Base-by-base conservation (phyloP, 2,797 vertebrate species). In the Hippopotamyrus pictus region DNA sequence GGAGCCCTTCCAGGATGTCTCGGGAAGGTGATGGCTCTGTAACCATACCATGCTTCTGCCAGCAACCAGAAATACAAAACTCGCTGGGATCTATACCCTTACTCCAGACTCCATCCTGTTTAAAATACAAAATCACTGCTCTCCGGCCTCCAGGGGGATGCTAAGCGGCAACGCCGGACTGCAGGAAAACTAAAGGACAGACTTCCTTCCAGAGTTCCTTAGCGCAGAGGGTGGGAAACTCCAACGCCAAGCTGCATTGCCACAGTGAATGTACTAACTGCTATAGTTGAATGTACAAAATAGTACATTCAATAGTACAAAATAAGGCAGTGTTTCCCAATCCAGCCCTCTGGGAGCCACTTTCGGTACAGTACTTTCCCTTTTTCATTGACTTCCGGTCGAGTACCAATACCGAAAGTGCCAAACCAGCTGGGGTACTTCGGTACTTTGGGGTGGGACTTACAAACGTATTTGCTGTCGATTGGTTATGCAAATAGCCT, bases 21-120 rank as follows among this genome's bases (percentile, higher is more conserved):
- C 48, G 25, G 84, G 48, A 83, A 90, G 86, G 87, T 89, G 89
- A 92, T 65, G 76, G 91, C 87, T 90, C 86, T 90, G 88, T 88
- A 91, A 91, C 92, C 82, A 91, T 84, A 88, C 69, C 65, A n/a
- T 50, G 25, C 76, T 89, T 87, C 90, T 88, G 91, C 91, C 91
- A 91, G 87, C 88, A 86, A 82, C 73, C 88, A 84, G 46, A 88
- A 90, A 89, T 87, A 79, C 73, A 90, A 90, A 89, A 83, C 88
- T 89, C 89, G 86, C 83, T 89, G 50, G 88, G 86, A 53, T 90
- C 57, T 57, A 88, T 65, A 88, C 86, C 44, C 82, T 53, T 73
- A 50, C 88, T 83, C 79, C 69, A 89, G 82, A 90, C 22, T 79
- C 89, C 48, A 37, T 51, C 85, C 82, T 25, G 85, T 76, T 90